phyloP scores from a whole-genome alignment of 2,888 invertebrate genomes.

The Plagodis pulveraria region DNA sequence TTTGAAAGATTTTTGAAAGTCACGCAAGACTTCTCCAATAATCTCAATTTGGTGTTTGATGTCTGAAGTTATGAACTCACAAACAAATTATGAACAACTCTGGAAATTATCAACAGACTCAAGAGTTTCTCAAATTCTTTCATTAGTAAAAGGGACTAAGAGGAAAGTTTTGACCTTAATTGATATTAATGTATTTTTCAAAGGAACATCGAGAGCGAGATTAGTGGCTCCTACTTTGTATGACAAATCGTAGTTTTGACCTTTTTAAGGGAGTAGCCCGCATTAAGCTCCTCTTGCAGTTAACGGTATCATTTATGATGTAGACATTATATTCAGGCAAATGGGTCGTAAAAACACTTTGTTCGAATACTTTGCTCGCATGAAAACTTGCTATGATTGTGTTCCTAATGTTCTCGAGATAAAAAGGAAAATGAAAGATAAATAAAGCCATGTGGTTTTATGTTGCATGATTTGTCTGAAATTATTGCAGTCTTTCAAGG shows the following conservation, averaged over 20 bases:
- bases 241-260: slow-evolving; percentile 27
- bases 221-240: slow-evolving; percentile 20
- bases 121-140: slow-evolving; percentile 24
- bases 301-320: slow-evolving; percentile 27
- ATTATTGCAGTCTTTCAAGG: too few relatives aligned
- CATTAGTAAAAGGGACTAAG: slow-evolving; percentile 26
- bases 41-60: slow-evolving; percentile 3
- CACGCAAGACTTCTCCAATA: neutral
- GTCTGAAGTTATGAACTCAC: slow-evolving; percentile 7
- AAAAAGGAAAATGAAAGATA: neutral
- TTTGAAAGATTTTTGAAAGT: neutral
- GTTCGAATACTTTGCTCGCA: slow-evolving; percentile 4
- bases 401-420: neutral
- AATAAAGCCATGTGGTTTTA: neutral
- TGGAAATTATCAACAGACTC: slow-evolving; percentile 14
- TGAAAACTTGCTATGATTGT: slow-evolving; percentile 1
- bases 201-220: slow-evolving; percentile 24
- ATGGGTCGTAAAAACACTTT: slow-evolving; percentile 16
- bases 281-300: slow-evolving; percentile 21
- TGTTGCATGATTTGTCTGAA: too few relatives aligned
- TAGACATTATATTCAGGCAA: slow-evolving; percentile 25
- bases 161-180: slow-evolving; percentile 31
- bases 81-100: slow-evolving; percentile 16
- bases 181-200: slow-evolving; percentile 35
- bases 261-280: slow-evolving; percentile 12